Evolutionary conservation across 2,113 vertebrate genomes (phyloP).

Genomic region (Anas platyrhynchos): DNA sequence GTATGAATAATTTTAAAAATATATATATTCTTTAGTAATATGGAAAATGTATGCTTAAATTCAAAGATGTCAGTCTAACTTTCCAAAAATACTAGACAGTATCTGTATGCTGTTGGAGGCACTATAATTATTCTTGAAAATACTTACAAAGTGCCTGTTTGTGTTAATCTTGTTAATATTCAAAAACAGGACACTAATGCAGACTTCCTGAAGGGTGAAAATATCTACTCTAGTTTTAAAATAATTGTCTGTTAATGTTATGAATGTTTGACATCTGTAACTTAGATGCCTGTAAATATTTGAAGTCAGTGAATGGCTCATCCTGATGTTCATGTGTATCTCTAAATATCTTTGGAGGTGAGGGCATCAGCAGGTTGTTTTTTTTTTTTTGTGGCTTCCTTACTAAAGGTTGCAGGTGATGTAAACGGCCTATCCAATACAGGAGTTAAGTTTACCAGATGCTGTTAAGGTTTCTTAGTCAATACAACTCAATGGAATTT

Average conservation of each 20-base stretch:
- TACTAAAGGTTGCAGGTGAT: not conserved
- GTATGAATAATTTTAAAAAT: not conserved
- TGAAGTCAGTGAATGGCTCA: not conserved
- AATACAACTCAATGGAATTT: not conserved
- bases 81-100: not conserved
- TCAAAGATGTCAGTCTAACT: not conserved
- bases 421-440: not conserved
- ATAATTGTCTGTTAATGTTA: not conserved
- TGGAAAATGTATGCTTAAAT: not conserved
- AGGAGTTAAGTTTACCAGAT: not conserved
- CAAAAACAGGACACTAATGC: not conserved
- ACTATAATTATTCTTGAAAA: not conserved
- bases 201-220: not conserved
- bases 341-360: not conserved
- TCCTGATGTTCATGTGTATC: not conserved
- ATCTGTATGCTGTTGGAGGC: not conserved
- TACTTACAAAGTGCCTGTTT: not conserved
- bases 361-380: rapidly evolving
- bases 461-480: not conserved
- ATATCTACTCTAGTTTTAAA: not conserved
- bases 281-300: not conserved
- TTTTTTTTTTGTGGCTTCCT: not conserved
- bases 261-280: not conserved
- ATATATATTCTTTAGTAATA: not conserved
- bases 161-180: not conserved